Evolutionary conservation across 1,140 invertebrate genomes (phyloP).

Genomic region (Sitodiplosis mosellana): DNA sequence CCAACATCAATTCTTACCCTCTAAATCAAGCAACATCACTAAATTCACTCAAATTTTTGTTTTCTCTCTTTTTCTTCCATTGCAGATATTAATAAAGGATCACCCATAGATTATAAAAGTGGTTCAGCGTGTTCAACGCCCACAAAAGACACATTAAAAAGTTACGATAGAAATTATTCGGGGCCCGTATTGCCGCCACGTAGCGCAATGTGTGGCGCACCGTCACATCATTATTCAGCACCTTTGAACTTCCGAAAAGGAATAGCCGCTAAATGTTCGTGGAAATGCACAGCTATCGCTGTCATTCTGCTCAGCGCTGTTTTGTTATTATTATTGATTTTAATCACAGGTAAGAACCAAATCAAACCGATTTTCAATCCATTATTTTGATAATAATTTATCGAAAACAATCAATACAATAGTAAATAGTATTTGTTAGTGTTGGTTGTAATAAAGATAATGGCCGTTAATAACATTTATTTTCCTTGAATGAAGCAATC

Average conservation of each 20-base stretch:
- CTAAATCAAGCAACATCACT: no score
- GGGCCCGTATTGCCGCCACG: constrained; percentile 54
- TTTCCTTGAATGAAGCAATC: no score
- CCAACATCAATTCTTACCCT: no score
- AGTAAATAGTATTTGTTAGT: no score
- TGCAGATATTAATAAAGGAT: constrained; percentile 70
- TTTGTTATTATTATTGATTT: constrained; percentile 61
- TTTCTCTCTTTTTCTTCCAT: constrained; percentile 3
- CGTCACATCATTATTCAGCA: constrained; percentile 21
- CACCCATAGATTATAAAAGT: constrained; percentile 66
- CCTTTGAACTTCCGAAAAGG: constrained; percentile 67
- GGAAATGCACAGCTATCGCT: constrained; percentile 75
- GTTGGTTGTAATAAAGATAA: no score
- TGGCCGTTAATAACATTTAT: no score
- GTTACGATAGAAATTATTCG: constrained; percentile 38
- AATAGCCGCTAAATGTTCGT: constrained; percentile 66
- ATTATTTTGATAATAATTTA: no score
- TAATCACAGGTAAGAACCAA: constrained; percentile 71
- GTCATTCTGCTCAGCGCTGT: constrained; percentile 66
- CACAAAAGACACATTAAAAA: constrained; percentile 33
- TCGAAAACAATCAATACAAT: no score
- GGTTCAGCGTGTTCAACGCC: constrained; percentile 25
- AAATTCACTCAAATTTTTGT: no score
- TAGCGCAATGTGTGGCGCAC: constrained; percentile 38
- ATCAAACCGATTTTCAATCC: no score